phyloP scores from a whole-genome alignment of 2,888 invertebrate genomes.

The Linyphia triangularis region DNA sequence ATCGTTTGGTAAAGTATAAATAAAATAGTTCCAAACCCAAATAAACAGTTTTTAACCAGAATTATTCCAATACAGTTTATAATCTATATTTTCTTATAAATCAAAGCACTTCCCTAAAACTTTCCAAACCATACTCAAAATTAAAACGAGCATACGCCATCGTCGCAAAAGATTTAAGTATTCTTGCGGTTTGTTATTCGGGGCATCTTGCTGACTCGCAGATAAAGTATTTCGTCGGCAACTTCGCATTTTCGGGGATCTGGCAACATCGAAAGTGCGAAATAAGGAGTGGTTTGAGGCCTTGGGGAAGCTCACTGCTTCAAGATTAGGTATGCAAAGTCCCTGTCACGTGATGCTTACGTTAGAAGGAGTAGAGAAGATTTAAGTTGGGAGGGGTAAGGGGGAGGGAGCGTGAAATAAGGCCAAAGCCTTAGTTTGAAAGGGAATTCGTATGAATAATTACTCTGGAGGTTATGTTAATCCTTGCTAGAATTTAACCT shows the following conservation, averaged over 20 bases:
- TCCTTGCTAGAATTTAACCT: neutral
- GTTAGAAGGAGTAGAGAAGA: neutral
- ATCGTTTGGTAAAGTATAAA: too few relatives aligned
- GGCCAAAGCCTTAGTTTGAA: neutral
- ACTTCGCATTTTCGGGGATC: neutral
- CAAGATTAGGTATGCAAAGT: neutral
- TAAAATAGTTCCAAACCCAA: too few relatives aligned
- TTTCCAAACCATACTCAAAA: neutral
- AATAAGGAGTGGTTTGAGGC: neutral
- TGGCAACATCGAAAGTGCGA: neutral
- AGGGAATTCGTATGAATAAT: neutral
- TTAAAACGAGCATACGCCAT: too few relatives aligned
- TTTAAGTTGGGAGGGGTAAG: neutral
- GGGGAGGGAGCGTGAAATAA: too few relatives aligned
- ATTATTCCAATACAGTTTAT: too few relatives aligned
- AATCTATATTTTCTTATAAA: neutral
- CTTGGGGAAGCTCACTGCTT: neutral
- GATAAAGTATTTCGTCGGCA: neutral
- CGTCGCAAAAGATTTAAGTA: too few relatives aligned
- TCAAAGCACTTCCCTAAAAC: neutral
- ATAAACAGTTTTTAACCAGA: too few relatives aligned
- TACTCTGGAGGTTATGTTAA: neutral
- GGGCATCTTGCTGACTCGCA: neutral
- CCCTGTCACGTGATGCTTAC: neutral
- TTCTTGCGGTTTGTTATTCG: too few relatives aligned